These are phyloP conservation scores for Himalopsyche kuldschensis DNA, from an alignment of 2,888 invertebrate species.

Conservation along the genomic window DNA sequence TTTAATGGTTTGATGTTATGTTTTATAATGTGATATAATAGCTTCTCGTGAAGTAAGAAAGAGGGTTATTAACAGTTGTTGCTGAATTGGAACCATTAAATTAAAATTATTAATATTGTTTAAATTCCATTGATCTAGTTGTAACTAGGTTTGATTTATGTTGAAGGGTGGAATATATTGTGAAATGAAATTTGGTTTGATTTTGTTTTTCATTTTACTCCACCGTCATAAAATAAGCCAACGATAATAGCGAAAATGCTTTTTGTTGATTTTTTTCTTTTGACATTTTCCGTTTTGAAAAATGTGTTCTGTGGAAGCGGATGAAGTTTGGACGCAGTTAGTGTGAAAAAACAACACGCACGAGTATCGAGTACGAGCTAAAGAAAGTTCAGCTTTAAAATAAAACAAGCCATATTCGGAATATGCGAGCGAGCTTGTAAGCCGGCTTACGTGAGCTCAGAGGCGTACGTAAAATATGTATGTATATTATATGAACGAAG, in stretches of 20 bases:
- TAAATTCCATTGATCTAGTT: too few relatives aligned
- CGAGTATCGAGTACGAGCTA: not conserved
- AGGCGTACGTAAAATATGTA: not conserved
- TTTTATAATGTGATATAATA: too few relatives aligned
- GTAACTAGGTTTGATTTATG: too few relatives aligned
- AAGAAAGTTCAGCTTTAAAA: constrained; percentile 10
- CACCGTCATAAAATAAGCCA: not conserved
- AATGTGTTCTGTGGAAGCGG: constrained; percentile 3
- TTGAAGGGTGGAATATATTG: too few relatives aligned
- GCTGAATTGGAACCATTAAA: too few relatives aligned
- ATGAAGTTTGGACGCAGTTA: constrained; percentile 15
- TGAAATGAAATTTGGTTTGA: not conserved
- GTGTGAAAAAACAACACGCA: constrained; percentile 14
- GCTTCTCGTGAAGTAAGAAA: too few relatives aligned
- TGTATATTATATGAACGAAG: too few relatives aligned
- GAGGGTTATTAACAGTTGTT: too few relatives aligned
- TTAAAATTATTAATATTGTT: too few relatives aligned
- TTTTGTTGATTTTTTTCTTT: not conserved
- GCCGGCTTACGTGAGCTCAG: not conserved
- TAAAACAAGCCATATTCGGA: constrained; percentile 24
- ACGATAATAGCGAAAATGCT: not conserved
- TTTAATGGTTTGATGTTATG: too few relatives aligned
- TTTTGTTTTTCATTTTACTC: not conserved
- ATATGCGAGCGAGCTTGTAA: constrained; percentile 9
- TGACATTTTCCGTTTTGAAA: not conserved